Percentiles rank a stretch among this genome's conserved stretches.
Evolutionary conservation across 2,797 vertebrate genomes (phyloP).

Genomic region (Hapalemur alaotrensis): DNA sequence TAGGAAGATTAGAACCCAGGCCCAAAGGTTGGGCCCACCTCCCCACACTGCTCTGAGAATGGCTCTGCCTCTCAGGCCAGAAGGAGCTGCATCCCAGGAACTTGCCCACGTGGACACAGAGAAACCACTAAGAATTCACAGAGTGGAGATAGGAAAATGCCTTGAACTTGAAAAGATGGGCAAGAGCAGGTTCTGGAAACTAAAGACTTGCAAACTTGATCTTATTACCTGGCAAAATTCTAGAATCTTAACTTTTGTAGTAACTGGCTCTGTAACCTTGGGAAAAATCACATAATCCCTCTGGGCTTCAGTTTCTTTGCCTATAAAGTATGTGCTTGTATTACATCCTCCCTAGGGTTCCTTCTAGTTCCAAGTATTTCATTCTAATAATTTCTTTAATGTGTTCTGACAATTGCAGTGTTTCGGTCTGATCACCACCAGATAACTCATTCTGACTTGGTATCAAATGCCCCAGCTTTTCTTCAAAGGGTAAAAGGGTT

Average conservation of each 20-base stretch:
- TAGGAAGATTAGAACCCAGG: not conserved
- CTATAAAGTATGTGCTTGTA: not conserved
- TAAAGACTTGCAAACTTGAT: not conserved
- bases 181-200: not conserved
- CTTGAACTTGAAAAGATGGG: not conserved
- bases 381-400: not conserved
- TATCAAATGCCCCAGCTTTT: not conserved
- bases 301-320: not conserved
- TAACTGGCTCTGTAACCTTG: not conserved
- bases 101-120: not conserved
- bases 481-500: constrained; percentile 19
- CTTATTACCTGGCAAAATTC: constrained; percentile 7
- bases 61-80: not conserved
- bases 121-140: not conserved
- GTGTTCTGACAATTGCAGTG: not conserved
- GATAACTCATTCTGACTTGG: not conserved
- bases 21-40: not conserved
- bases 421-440: not conserved
- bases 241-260: not conserved
- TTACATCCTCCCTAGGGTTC: not conserved
- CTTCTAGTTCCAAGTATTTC: constrained; percentile 6
- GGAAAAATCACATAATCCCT: not conserved
- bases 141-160: not conserved
- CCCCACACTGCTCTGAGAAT: not conserved
- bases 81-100: not conserved